These are phyloP conservation scores for Anabacerthia variegaticeps DNA, from an alignment of 2,797 vertebrate species.

Conservation along the genomic window DNA sequence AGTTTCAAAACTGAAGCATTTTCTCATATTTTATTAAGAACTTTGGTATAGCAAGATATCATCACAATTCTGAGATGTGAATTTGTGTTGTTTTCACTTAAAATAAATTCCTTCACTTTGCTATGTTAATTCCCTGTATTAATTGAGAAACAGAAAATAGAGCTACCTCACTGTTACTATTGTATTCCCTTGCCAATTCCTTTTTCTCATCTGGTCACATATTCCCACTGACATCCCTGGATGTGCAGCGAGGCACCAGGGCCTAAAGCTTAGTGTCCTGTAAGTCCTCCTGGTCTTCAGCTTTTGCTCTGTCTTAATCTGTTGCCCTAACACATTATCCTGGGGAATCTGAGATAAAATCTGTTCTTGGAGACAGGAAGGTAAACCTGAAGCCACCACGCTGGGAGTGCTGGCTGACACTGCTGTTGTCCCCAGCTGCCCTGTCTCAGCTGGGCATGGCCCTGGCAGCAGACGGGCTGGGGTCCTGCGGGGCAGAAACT, in stretches of 20 bases:
- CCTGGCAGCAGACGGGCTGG: neutral
- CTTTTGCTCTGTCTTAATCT: neutral
- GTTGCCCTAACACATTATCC: neutral
- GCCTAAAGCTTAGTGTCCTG: neutral
- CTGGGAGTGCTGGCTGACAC: neutral
- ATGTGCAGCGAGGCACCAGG: neutral
- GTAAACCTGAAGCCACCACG: neutral
- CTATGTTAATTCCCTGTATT: neutral
- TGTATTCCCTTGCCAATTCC: neutral
- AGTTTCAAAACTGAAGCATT: neutral
- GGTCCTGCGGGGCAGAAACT: neutral
- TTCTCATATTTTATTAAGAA: neutral
- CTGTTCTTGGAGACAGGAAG: neutral
- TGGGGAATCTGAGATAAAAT: neutral
- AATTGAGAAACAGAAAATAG: neutral
- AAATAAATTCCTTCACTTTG: neutral
- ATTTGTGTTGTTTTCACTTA: neutral
- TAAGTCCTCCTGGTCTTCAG: neutral
- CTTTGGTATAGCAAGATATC: neutral
- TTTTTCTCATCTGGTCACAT: neutral
- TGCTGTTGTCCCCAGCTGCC: neutral
- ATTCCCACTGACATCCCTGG: neutral
- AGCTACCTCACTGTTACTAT: neutral
- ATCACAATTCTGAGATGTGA: neutral
- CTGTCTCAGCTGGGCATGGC: neutral